phyloP scores from a whole-genome alignment of 2,113 vertebrate genomes.

The Colius striatus region DNA sequence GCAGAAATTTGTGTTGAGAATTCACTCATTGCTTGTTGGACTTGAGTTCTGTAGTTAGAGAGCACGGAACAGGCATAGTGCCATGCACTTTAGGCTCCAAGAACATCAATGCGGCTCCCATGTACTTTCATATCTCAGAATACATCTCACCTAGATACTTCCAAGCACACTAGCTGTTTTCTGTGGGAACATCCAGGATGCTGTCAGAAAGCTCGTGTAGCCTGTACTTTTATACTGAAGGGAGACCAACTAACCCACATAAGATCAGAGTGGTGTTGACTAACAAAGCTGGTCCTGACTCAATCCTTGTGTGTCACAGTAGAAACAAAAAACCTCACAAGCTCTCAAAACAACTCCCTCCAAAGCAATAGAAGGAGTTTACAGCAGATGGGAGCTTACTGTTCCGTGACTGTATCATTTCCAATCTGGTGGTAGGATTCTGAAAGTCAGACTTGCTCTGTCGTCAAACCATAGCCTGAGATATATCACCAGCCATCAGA shows the following conservation, averaged over 20 bases:
- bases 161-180: neutral
- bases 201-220: neutral
- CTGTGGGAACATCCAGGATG: neutral
- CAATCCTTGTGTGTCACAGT: neutral
- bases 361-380: neutral
- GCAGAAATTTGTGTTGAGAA: neutral
- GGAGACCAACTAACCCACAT: neutral
- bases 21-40: neutral
- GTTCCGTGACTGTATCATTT: neutral
- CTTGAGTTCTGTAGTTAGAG: neutral
- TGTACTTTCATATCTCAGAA: neutral
- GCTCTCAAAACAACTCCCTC: neutral
- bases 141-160: neutral
- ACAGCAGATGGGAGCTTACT: neutral
- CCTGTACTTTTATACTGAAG: neutral
- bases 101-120: neutral
- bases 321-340: neutral
- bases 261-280: neutral
- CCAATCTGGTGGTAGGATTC: neutral
- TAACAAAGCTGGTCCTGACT: neutral
- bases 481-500: neutral
- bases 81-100: fast-evolving
- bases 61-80: neutral
- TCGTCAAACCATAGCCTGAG: neutral
- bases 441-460: neutral